Conservation (phyloP, 2,797 vertebrate species). For the Myiothlypis coronata region DNA sequence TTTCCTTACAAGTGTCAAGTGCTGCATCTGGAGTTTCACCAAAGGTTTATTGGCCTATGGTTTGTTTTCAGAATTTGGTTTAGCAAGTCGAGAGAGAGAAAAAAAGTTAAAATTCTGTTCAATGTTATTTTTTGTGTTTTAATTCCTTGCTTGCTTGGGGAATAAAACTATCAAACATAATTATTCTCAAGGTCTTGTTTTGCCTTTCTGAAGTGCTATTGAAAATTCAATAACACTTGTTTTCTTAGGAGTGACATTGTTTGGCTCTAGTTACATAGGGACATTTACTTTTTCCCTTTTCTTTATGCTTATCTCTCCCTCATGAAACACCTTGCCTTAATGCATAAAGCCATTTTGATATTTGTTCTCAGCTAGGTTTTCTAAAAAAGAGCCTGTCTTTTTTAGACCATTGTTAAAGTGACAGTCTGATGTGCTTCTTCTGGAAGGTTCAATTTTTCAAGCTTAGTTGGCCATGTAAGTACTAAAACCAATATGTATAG, state of each 20-base stretch:
- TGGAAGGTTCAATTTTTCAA: neutral
- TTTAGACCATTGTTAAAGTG: neutral
- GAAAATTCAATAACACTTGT: neutral
- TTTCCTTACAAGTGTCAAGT: neutral
- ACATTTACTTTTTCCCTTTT: neutral
- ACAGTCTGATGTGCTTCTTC: neutral
- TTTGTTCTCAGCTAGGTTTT: neutral
- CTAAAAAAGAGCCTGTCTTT: neutral
- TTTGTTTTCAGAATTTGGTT: neutral
- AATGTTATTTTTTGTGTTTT: neutral
- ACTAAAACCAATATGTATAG: neutral
- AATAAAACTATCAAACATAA: neutral
- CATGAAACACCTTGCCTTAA: neutral
- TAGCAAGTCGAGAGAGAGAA: neutral
- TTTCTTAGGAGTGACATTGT: neutral
- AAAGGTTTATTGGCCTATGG: neutral
- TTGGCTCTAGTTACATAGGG: neutral
- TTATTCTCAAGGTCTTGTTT: slow-evolving; percentile 20
- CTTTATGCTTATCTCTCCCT: accelerated
- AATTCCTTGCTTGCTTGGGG: neutral
- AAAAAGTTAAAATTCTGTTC: neutral
- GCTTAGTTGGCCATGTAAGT: neutral
- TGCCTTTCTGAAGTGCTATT: neutral
- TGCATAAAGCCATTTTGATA: neutral
- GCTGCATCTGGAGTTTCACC: neutral